Percentiles rank a stretch among this genome's conserved stretches.
Conservation (phyloP, 2,113 vertebrate genomes). For the Condylura cristata region DNA sequence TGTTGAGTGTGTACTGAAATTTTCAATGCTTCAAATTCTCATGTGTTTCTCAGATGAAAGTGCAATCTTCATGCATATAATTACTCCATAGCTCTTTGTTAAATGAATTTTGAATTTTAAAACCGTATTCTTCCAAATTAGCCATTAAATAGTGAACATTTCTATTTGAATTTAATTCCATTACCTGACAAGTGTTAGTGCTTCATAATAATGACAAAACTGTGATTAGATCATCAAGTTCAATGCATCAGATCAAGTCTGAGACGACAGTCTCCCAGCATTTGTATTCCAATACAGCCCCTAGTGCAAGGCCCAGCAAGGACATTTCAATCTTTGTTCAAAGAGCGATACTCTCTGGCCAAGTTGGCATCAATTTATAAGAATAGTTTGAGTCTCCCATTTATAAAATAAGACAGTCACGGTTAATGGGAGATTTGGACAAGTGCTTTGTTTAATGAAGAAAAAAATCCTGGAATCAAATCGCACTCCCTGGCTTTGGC, state of each 20-base stretch:
- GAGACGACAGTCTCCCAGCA: conserved; percentile 19
- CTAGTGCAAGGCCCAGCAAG: background rate
- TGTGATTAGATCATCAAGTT: conserved; percentile 77
- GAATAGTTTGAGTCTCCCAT: conserved; percentile 35
- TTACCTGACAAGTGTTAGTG: conserved; percentile 81
- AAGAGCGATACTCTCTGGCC: conserved; percentile 26
- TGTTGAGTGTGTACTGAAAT: conserved; percentile 36
- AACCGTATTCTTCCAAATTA: conserved; percentile 80
- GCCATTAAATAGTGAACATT: conserved; percentile 76
- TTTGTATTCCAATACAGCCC: conserved; percentile 45
- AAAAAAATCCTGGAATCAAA: background rate
- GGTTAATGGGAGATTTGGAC: background rate
- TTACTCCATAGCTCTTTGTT: conserved; percentile 80
- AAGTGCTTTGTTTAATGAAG: conserved; percentile 35
- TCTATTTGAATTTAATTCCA: conserved; percentile 81
- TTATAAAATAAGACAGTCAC: conserved; percentile 55
- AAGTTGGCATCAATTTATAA: background rate
- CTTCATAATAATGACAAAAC: conserved; percentile 80
- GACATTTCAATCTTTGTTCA: background rate
- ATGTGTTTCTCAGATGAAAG: conserved; percentile 78
- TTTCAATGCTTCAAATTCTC: conserved; percentile 54
- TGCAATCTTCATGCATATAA: conserved; percentile 81
- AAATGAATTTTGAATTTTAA: conserved; percentile 83
- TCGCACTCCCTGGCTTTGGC: background rate
- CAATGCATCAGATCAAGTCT: conserved; percentile 61